Base-by-base conservation (phyloP, 2,113 vertebrate genomes). In the Tylochromis polylepis region DNA sequence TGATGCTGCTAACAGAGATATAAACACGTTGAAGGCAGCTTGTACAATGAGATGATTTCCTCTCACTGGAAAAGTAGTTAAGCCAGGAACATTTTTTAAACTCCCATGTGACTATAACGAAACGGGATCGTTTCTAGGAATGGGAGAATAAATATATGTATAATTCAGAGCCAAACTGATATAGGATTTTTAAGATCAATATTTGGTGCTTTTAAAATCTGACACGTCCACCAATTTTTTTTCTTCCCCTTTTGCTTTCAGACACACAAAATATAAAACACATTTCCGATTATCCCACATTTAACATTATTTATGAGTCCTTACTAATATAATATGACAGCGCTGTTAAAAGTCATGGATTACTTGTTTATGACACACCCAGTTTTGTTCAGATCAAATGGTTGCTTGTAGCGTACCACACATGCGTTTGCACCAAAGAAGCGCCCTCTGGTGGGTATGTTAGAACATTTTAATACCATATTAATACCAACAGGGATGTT, bases 1-100 rank as follows among this genome's bases (percentile, higher is more conserved):
- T 24, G 88, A 86, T 75, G 84, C 58, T 34, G 41, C 85, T 62
- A 82, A 88, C 56, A 46, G 83, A 82, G 79, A 85, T 62, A 72
- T 62, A 79, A 85, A 80, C 20, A 9, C 77, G 56, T 82, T 85
- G 72, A 58, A 51, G 80, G 55, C 77, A 0, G 53, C 16, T 57
- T 53, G 72, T 82, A 65, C 82, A 41, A 78, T 1, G n/a, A 78
- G 67, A 57, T 58, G 36, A 84, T 62, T 81, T 38, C 1, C 36
- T 38, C 56, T 79, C 67, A 53, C 51, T 20, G 36, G 65, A 36
- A 81, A 49, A 70, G 57, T 27, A 83, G 57, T 88, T 36, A 62
- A 62, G 82, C 14, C 83, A 41, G 62, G 34, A 41, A 8, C 3
- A 38, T 67, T 65, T 67, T 58, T 67, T 14, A 14, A 8, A 62